Base-by-base conservation (phyloP, 2,113 vertebrate species). In the Mirounga angustirostris region DNA sequence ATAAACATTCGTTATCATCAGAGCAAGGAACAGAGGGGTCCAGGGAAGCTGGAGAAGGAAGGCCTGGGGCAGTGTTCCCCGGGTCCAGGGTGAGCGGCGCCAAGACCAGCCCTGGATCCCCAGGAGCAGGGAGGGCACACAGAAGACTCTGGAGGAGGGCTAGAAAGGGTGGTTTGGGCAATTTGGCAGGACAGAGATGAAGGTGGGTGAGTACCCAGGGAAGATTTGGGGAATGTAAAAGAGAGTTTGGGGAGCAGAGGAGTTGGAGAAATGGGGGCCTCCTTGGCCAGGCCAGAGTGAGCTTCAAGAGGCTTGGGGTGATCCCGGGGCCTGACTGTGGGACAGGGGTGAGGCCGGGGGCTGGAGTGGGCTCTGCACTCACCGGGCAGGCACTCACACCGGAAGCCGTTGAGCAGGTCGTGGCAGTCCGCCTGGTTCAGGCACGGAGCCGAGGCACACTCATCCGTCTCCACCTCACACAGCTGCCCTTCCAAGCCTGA, bases 401-500 rank as follows among this genome's bases (percentile, higher is more conserved):
- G 89, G 93, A 98, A 98, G 36, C 91, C 43, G 0, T 81, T 83
- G 40, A 73, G 96, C 61, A 92, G 90, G 93, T 98, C 97, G 0
- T 69, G 95, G 12, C 98, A 99, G 54, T 50, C 74, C 0, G 94
- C 98, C 4, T 97, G 97, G 81, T 98, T 98, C 65, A 96, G 92
- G 76, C 98, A 98, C 2, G 98, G 98, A 13, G 93, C 89, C 0
- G 98, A 98, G 79, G 85, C 93, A 26, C 98, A 98, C 69, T 98
- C 97, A 0, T 98, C 58, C 0, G 43, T 93, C 83, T 98, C 98
- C 16, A 96, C 50, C 59, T 98, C 97, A 12, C 98, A 99, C 19
- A 98, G 83, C 7, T 0, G 91, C 30, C 98, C 98, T 81, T 97
- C 96, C 11, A 98, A 91, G 16, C 98, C 98, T 98, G 93, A 26